Base-by-base conservation (phyloP, 2,888 invertebrate genomes). In the Candidula unifasciata region DNA sequence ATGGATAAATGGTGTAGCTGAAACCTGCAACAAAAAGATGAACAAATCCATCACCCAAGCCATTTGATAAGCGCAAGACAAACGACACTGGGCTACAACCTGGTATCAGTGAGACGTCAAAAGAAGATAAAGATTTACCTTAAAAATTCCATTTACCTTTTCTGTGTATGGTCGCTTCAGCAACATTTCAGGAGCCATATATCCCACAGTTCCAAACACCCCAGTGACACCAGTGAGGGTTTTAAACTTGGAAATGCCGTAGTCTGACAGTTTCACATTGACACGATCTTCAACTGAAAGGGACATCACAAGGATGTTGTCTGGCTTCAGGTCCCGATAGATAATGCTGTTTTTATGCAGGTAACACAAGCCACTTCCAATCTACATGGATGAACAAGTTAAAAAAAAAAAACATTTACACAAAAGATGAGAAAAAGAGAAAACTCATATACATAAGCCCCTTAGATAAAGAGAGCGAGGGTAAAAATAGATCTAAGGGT, bases 141-240 rank as follows among this genome's bases (percentile, higher is more conserved):
- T 10, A 44, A 10, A 44, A 6, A 54, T 30, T n/a, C 24, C 33
- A 71, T 33, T 44, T 68, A 91, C 93, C 90, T 92, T 91, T 85
- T 92, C 91, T 88, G 91, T 90, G 87, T 93, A 92, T 0, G 90
- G 85, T 27, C 88, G 87, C 8, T 89, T 89, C n/a, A 88, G 87
- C 37, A 90, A 87, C 44, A 93, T 90, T 86, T 93, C 93, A n/a
- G 93, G 93, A 0, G 93, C 93, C 87, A 92, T 92, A 83, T 92
- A 93, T 21, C 92, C 93, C 3, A 90, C 89, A 8, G 93, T 92
- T 21, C 93, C 93, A 24, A 90, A 91, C 44, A 90, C 77, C 10
- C 92, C 93, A 13, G 87, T 88, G 18, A 91, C 85, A 10, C 92
- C 90, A 60, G 91, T 91, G 24, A 91, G 87, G 44, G 91, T 90